Evolutionary conservation across 2,888 invertebrate species (phyloP).

Genomic region (Pasiphila rectangulata): DNA sequence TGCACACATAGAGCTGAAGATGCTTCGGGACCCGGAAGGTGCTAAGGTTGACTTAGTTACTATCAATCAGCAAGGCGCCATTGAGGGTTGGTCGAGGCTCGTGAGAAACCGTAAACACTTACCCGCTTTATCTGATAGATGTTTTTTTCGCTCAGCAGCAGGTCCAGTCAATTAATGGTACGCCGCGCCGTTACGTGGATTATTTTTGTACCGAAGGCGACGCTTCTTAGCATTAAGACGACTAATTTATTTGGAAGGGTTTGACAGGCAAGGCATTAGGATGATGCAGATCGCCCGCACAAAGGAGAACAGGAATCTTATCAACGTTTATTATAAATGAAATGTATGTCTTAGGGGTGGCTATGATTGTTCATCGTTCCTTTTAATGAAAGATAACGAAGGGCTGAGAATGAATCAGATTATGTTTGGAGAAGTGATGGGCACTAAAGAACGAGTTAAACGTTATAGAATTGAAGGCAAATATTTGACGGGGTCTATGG

Average conservation of each 20-base stretch:
- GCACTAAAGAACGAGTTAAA: slow-evolving; percentile 38
- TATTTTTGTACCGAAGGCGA: slow-evolving; percentile 68
- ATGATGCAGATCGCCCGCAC: slow-evolving; percentile 54
- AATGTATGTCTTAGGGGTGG: slow-evolving; percentile 36
- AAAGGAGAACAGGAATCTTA: slow-evolving; percentile 50
- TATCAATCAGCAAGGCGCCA: slow-evolving; percentile 81
- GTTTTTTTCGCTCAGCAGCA: slow-evolving; percentile 73
- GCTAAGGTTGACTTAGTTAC: slow-evolving; percentile 68
- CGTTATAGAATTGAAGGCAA: slow-evolving; percentile 74
- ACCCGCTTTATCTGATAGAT: slow-evolving; percentile 76
- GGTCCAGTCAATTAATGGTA: slow-evolving; percentile 79
- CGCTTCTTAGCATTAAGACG: slow-evolving; percentile 64
- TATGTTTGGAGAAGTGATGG: slow-evolving; percentile 11
- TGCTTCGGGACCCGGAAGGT: slow-evolving; percentile 44
- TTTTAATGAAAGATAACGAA: slow-evolving; percentile 24
- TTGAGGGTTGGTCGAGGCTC: slow-evolving; percentile 76
- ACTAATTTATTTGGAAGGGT: slow-evolving; percentile 71
- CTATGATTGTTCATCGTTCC: slow-evolving; percentile 33
- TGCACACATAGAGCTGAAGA: slow-evolving; percentile 37
- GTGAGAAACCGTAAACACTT: slow-evolving; percentile 81
- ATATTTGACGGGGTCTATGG: slow-evolving; percentile 71
- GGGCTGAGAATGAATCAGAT: slow-evolving; percentile 20
- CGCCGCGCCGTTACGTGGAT: slow-evolving; percentile 76
- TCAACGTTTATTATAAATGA: slow-evolving; percentile 48
- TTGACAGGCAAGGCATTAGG: slow-evolving; percentile 67